A percentile compares a stretch with the other conserved stretches of the same genome.
Conservation (phyloP, 2,797 vertebrate genomes). For the Carapus acus region DNA sequence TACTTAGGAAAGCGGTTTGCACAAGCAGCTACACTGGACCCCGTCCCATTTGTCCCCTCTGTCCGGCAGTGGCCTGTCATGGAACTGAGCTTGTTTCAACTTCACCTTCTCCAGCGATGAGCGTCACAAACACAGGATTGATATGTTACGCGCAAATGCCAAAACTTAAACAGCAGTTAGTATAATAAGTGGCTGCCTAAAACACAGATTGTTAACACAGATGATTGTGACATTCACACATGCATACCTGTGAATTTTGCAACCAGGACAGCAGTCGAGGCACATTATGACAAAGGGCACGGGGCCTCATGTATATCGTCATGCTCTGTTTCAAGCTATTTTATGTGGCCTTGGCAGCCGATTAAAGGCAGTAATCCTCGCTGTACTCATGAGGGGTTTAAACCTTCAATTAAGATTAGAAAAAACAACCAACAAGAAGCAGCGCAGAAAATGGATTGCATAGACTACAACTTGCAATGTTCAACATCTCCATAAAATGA, state of each 20-base stretch:
- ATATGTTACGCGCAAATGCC: background rate
- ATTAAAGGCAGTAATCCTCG: constrained; percentile 28
- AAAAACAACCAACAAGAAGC: constrained; percentile 9
- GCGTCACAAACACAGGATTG: background rate
- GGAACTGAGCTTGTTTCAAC: constrained; percentile 5
- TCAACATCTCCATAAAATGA: constrained; percentile 8
- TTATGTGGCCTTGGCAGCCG: constrained; percentile 9
- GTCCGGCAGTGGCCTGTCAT: constrained; percentile 9
- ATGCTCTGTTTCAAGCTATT: constrained; percentile 4
- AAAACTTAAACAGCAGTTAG: constrained; percentile 3
- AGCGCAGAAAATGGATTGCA: background rate
- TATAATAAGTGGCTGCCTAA: background rate
- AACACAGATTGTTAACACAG: constrained; percentile 30
- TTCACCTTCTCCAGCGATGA: constrained; percentile 21
- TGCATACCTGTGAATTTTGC: constrained; percentile 6
- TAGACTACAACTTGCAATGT: background rate
- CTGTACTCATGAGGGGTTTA: constrained; percentile 42
- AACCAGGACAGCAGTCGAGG: background rate
- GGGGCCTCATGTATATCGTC: constrained; percentile 14
- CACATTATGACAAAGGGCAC: constrained; percentile 3
- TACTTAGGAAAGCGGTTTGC: constrained; percentile 15
- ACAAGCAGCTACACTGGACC: constrained; percentile 12
- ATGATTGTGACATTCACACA: constrained; percentile 14
- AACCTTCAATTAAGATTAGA: constrained; percentile 22
- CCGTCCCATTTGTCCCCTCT: too few species aligned